Evolutionary conservation across 2,888 invertebrate species (phyloP), one percentile per base, ranked within the genome.

Genomic region (Ditula angustiorana): DNA sequence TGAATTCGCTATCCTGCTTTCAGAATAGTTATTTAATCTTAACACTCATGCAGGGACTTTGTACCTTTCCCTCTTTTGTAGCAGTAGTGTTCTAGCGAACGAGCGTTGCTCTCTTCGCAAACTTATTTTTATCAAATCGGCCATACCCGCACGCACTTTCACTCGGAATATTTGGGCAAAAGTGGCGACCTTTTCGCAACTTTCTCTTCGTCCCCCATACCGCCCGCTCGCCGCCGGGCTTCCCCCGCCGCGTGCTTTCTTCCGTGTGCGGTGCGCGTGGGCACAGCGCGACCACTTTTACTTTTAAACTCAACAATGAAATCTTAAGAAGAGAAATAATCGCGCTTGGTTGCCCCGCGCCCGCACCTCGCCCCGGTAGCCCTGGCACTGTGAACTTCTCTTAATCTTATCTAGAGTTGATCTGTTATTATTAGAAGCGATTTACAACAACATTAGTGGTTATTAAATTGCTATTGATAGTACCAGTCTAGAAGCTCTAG

Each of bases 111-210:
- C 46, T 37, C 63, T 65, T 61, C 52, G 52, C 65, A 72, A 67
- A 72, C 71, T 75, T 82, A 73, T 82, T 86, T 84, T 82, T 78
- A 83, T 82, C 81, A 84, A 82, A 80, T 84, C 81, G 82, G 85
- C 82, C 85, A 81, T 79, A 76, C 80, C 78, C 74, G 77, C 69
- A 78, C 80, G 69, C 74, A 88, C 92, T 92, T 92, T 92, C 91
- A 87, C 92, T 90, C 78, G 73, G 89, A 91, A 91, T 92, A 92
- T 92, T 92, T 92, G 90, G 92, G 88, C 88, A 92, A 92, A 92
- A 91, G 91, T 86, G 79, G 80, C 91, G 90, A 92, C 92, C 92
- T 92, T 91, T 91, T 88, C 82, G 87, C 87, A 79, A 88, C 92
- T 92, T 92, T 92, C 92, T 85, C 88, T 75, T 77, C 77, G 74